Evolutionary conservation across 2,888 invertebrate genomes (phyloP), one percentile per base, ranked within the genome.

Genomic region (Protodeltote pygarga): DNA sequence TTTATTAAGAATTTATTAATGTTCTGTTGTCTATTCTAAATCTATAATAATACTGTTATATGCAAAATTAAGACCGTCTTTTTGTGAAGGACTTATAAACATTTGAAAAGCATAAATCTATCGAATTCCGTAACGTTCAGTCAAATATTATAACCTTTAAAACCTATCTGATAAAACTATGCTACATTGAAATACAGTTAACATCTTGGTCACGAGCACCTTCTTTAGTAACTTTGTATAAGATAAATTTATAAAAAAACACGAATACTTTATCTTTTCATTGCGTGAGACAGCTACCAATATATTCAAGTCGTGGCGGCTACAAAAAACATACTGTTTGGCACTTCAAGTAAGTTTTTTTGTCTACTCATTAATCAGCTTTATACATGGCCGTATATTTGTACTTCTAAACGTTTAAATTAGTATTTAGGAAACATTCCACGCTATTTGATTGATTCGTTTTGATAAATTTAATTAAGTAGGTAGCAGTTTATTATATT

Each of bases 281-380:
- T 48, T 52, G 46, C 37, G 35, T 28, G 45, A 48, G 60, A 50
- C 50, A 45, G 68, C 52, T 67, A 48, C 68, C 50, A 55, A 65
- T 67, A 55, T 39, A 48, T 60, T 35, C 28, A 52, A 63, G 48
- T 32, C 39, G 21, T 58, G 53, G 63, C 58, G 51, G 58, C 39
- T 53, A 62, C 28, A 49, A 62, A 64, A 62, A 64, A 58, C 32
- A 51, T 48, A 39, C 14, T 24, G 32, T 67, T 60, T 60, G 45
- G 39, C 68, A 64, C 65, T 51, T 57, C 37, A 41, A 65, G 49
- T 55, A 53, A 48, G 68, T 65, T 62, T 54, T 66, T 63, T 55
- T 53, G 47, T 55, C 49, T 64, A 45, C 54, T 50, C 44, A 53
- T 67, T 60, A 64, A 65, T 67, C 58, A 63, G 52, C 44, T 65